Percentiles rank a stretch among this genome's conserved stretches.
These are phyloP conservation scores for Littorina saxatilis DNA, from an alignment of 1,140 invertebrate species.

Conservation along the genomic window DNA sequence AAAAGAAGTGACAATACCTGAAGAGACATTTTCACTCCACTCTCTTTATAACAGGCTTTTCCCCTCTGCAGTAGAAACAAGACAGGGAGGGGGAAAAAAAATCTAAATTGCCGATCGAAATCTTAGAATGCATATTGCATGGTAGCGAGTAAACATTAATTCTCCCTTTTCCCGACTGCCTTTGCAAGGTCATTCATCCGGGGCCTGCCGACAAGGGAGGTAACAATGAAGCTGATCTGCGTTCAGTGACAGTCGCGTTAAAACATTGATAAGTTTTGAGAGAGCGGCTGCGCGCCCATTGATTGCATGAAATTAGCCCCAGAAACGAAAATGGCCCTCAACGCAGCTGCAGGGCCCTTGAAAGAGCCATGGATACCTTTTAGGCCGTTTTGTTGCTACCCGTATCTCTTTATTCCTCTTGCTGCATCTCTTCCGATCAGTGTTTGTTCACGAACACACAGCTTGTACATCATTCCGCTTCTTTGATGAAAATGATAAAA, in stretches of 20 bases:
- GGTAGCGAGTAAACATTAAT: not conserved
- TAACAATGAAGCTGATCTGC: slow-evolving; percentile 5
- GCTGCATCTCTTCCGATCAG: slow-evolving; percentile 1
- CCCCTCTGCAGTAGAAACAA: too few species aligned
- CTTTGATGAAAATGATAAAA: too few species aligned
- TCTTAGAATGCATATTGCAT: slow-evolving; percentile 28
- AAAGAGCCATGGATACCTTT: too few species aligned
- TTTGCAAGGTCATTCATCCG: not conserved
- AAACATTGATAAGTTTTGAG: slow-evolving; percentile 30
- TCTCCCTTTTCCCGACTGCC: not conserved
- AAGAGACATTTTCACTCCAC: not conserved
- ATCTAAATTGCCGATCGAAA: slow-evolving; percentile 18
- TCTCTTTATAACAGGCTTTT: not conserved
- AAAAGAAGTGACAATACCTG: not conserved
- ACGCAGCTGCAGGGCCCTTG: too few species aligned
- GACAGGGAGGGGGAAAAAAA: too few species aligned
- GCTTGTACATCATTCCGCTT: too few species aligned
- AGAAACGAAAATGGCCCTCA: too few species aligned
- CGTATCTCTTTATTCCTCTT: not conserved
- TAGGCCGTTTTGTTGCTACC: not conserved
- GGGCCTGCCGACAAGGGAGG: not conserved
- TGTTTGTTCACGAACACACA: too few species aligned
- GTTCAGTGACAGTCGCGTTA: slow-evolving; percentile 3
- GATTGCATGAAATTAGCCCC: not conserved
- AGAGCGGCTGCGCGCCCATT: not conserved